A percentile compares a stretch with the other conserved stretches of the same genome.
Conservation (phyloP, 2,888 invertebrate species). For the Zygaena filipendulae region DNA sequence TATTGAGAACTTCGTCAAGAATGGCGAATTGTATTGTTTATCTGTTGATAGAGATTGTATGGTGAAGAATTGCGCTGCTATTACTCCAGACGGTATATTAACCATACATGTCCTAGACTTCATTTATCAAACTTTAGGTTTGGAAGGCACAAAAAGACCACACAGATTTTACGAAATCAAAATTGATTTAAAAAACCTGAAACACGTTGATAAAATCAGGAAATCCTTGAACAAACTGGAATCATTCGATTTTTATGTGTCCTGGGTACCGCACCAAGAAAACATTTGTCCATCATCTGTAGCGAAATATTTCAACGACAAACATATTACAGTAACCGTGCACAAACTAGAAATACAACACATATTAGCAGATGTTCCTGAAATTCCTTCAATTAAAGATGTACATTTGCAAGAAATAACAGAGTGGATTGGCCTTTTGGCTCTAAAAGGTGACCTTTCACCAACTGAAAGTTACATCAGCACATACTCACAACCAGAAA, state of each 20-base stretch:
- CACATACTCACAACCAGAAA: conserved; percentile 38
- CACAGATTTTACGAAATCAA: conserved; percentile 39
- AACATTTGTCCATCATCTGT: conserved; percentile 50
- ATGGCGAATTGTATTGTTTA: conserved; percentile 40
- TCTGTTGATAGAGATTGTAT: conserved; percentile 38
- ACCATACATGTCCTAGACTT: conserved; percentile 37
- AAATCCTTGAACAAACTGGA: conserved; percentile 32
- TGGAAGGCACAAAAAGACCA: conserved; percentile 43
- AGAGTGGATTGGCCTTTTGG: conserved; percentile 54
- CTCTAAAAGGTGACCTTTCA: conserved; percentile 28
- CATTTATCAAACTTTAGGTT: conserved; percentile 47
- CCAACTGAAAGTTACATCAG: conserved; percentile 41
- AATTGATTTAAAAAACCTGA: conserved; percentile 33
- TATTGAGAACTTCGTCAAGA: conserved; percentile 43
- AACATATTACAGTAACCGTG: conserved; percentile 26
- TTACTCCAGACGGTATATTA: conserved; percentile 44
- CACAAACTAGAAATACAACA: conserved; percentile 23
- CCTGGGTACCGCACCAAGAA: conserved; percentile 41
- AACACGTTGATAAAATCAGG: conserved; percentile 25
- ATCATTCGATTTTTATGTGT: conserved; percentile 32
- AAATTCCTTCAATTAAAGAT: conserved; percentile 38
- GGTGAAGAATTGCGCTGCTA: conserved; percentile 38
- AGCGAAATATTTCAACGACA: conserved; percentile 49
- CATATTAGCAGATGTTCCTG: conserved; percentile 28
- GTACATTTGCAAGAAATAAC: conserved; percentile 40